A percentile compares a stretch with the other conserved stretches of the same genome.
Conservation (phyloP, 2,888 invertebrate species). For the Acholoe squamosa region DNA sequence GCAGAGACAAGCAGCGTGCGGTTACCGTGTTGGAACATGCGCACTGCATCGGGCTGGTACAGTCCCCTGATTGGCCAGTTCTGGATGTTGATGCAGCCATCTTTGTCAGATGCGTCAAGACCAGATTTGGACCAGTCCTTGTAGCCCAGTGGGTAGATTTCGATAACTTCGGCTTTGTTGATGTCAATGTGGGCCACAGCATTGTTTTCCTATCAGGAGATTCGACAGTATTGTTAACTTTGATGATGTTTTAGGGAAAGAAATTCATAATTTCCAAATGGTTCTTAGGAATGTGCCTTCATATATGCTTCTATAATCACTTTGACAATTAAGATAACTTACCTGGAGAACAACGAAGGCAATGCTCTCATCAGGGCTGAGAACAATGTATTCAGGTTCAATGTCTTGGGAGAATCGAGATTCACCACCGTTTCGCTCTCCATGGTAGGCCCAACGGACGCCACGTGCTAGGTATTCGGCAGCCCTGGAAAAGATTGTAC, state of each 20-base stretch:
- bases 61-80: conserved; percentile 70
- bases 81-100: conserved; percentile 72
- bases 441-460: conserved; percentile 72
- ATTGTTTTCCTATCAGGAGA: conserved; percentile 74
- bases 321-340: neutral
- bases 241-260: too few relatives aligned
- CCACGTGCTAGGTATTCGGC: conserved; percentile 71
- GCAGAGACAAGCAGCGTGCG: conserved; percentile 73
- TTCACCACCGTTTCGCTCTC: conserved; percentile 32
- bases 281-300: too few relatives aligned
- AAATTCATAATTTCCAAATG: too few relatives aligned
- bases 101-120: conserved; percentile 75
- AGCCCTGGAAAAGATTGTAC: conserved; percentile 68
- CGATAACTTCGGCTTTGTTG: conserved; percentile 69
- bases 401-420: conserved; percentile 73
- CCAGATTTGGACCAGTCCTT: conserved; percentile 73
- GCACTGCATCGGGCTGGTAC: conserved; percentile 74
- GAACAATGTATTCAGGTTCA: conserved; percentile 76
- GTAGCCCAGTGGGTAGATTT: conserved; percentile 74
- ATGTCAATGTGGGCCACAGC: conserved; percentile 76
- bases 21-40: conserved; percentile 69
- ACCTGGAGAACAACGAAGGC: conserved; percentile 77
- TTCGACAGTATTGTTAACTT: too few relatives aligned
- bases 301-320: too few relatives aligned
- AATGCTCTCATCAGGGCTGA: conserved; percentile 72